Evolutionary conservation across 1,140 invertebrate genomes (phyloP).

Genomic region (Euwallacea fornicatus): DNA sequence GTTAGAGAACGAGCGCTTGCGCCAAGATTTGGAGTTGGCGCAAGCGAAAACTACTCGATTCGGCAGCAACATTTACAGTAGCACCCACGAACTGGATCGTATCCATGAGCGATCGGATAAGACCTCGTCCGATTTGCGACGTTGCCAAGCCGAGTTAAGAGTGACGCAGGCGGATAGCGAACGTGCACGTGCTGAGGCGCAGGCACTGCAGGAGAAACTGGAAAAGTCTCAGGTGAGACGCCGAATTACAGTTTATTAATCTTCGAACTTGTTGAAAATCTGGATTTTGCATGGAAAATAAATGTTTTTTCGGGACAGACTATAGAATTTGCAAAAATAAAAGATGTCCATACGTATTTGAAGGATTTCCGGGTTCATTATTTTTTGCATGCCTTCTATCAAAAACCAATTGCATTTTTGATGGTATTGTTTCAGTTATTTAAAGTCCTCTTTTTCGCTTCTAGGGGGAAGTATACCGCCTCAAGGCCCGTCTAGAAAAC

Average conservation of each 20-base stretch:
- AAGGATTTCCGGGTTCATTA: neutral
- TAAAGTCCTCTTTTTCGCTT: neutral
- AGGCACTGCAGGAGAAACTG: constrained; percentile 86
- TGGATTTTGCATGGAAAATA: too few species aligned
- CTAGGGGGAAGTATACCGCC: constrained; percentile 83
- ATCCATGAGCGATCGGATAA: constrained; percentile 88
- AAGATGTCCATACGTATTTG: too few species aligned
- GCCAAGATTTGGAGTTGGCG: constrained; percentile 81
- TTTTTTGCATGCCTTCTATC: neutral
- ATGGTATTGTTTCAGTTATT: too few species aligned
- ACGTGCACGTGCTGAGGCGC: constrained; percentile 77
- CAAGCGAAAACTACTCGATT: constrained; percentile 71
- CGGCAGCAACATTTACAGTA: constrained; percentile 56
- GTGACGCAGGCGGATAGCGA: constrained; percentile 87
- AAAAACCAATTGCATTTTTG: neutral
- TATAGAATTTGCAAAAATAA: too few species aligned
- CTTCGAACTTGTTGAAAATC: too few species aligned
- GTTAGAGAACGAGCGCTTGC: constrained; percentile 85
- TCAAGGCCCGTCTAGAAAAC: constrained; percentile 92
- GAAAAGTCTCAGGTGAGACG: constrained; percentile 76
- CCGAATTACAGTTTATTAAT: too few species aligned
- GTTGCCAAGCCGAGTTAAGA: constrained; percentile 82
- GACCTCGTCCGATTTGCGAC: constrained; percentile 75
- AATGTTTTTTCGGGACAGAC: too few species aligned
- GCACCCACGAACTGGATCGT: constrained; percentile 61